Evolutionary conservation across 2,797 vertebrate genomes (phyloP).

Genomic region (Mus spretus): DNA sequence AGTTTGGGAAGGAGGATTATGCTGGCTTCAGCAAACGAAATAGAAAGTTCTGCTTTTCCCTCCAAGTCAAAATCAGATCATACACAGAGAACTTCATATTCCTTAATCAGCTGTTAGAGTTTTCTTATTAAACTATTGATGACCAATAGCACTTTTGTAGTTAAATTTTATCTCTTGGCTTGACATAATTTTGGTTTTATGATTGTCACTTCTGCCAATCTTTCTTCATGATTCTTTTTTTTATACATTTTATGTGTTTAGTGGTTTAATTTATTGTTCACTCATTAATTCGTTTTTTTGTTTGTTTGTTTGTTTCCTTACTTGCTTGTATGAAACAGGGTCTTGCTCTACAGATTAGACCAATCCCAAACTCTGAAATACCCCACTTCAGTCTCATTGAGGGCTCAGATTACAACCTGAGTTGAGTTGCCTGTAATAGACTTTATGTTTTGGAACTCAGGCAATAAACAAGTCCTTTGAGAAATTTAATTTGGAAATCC

Average conservation of each 20-base stretch:
- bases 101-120: slow-evolving; percentile 5
- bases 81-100: background rate
- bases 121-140: background rate
- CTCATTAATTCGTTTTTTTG: background rate
- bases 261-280: background rate
- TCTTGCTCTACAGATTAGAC: background rate
- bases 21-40: background rate
- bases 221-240: background rate
- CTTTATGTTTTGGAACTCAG: slow-evolving; percentile 18
- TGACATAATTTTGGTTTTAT: background rate
- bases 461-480: background rate
- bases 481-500: background rate
- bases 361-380: background rate
- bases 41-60: background rate
- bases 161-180: background rate
- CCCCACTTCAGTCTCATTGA: background rate
- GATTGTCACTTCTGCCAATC: background rate
- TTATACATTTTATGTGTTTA: background rate
- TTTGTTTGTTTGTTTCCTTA: background rate
- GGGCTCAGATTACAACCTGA: background rate
- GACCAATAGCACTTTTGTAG: background rate
- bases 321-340: background rate
- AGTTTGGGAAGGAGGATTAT: background rate
- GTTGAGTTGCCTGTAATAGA: background rate
- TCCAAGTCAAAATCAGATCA: background rate